Conservation (phyloP, 2,113 vertebrate species). For the Ictalurus punctatus region DNA sequence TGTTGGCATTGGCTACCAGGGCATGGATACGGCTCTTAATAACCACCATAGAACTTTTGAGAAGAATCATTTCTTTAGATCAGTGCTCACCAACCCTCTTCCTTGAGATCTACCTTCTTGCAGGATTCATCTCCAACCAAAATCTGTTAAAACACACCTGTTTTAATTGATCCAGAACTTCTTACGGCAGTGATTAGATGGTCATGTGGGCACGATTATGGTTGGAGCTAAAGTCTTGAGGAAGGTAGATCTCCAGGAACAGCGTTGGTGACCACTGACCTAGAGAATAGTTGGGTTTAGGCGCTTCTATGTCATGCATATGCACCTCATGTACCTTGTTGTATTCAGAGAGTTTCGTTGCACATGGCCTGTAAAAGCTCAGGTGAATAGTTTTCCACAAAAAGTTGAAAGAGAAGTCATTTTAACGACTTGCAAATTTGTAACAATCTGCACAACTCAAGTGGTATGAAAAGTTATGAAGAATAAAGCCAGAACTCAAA, state of each 20-base stretch:
- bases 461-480: not conserved
- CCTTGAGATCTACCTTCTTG: too few relatives aligned
- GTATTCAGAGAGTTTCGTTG: not conserved
- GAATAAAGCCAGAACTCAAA: not conserved
- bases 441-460: not conserved
- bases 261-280: too few relatives aligned
- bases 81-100: too few relatives aligned
- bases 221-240: too few relatives aligned
- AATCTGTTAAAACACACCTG: too few relatives aligned
- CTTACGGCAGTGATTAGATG: too few relatives aligned
- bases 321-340: not conserved
- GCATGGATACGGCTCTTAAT: constrained; percentile 25
- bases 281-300: not conserved
- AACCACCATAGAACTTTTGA: constrained; percentile 14
- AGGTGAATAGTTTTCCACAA: not conserved
- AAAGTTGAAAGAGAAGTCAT: not conserved
- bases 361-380: not conserved
- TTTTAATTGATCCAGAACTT: too few relatives aligned
- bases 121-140: too few relatives aligned
- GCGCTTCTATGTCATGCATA: not conserved
- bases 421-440: not conserved
- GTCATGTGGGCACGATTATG: too few relatives aligned
- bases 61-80: not conserved
- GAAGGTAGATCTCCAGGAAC: too few relatives aligned
- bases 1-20: constrained; percentile 30